phyloP scores from a whole-genome alignment of 2,113 vertebrate genomes.

The Tylochromis polylepis region DNA sequence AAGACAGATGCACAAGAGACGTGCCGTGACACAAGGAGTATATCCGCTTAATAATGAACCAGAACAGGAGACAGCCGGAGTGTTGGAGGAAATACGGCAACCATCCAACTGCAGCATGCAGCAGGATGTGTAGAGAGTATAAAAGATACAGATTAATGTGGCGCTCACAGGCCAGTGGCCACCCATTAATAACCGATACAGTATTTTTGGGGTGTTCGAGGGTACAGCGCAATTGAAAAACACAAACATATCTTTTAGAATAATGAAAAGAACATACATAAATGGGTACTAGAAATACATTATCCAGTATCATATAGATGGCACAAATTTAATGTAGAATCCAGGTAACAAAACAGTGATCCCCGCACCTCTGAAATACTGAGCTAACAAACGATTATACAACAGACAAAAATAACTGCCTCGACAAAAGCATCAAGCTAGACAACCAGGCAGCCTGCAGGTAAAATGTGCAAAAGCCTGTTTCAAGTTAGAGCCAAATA shows the following conservation, averaged over 20 bases:
- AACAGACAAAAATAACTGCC: not conserved
- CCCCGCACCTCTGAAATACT: not conserved
- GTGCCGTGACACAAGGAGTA: not conserved
- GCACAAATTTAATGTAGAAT: not conserved
- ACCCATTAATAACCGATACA: not conserved
- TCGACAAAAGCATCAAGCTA: not conserved
- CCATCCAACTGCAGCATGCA: not conserved
- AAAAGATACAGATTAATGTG: not conserved
- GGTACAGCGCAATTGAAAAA: not conserved
- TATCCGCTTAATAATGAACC: constrained; percentile 19
- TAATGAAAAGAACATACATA: not conserved
- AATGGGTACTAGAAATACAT: not conserved
- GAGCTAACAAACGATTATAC: not conserved
- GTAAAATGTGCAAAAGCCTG: not conserved
- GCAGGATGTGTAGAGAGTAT: not conserved
- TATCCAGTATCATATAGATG: not conserved
- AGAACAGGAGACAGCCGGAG: not conserved
- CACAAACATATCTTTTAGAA: not conserved
- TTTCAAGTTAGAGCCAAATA: not conserved
- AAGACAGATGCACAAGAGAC: not conserved
- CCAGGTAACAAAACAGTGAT: not conserved
- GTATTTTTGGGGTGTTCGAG: not conserved
- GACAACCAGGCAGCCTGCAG: not conserved
- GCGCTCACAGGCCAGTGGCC: not conserved
- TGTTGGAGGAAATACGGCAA: not conserved